These are phyloP conservation scores for Phylloscopus trochilus DNA, from an alignment of 2,113 vertebrate genomes.

Conservation along the genomic window DNA sequence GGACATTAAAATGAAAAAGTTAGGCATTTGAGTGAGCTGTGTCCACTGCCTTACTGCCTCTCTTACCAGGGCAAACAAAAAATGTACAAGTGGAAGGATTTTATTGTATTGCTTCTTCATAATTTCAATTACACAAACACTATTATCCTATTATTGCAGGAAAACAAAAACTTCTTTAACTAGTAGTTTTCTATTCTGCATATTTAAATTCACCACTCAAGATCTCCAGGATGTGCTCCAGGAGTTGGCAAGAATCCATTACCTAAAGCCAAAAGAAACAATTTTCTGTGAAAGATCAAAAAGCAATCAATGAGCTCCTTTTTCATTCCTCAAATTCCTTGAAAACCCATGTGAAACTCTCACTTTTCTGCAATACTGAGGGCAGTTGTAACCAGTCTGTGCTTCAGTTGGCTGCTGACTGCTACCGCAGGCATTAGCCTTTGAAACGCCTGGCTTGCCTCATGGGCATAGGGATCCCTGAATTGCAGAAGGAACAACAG, in stretches of 20 bases:
- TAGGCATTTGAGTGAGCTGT: not conserved
- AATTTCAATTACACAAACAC: not conserved
- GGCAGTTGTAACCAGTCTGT: not conserved
- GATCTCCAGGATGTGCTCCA: accelerated
- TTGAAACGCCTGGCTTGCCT: not conserved
- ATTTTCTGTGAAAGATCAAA: not conserved
- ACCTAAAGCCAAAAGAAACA: not conserved
- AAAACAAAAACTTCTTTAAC: not conserved
- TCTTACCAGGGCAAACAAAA: not conserved
- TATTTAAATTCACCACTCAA: not conserved
- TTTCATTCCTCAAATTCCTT: not conserved
- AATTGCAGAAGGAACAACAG: not conserved
- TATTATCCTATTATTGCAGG: not conserved
- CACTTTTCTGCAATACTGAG: not conserved
- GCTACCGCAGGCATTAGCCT: not conserved
- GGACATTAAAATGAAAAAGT: not conserved
- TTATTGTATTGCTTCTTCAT: not conserved
- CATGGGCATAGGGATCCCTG: accelerated
- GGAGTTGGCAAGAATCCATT: not conserved
- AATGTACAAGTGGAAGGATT: not conserved
- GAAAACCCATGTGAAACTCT: not conserved
- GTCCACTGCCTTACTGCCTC: not conserved
- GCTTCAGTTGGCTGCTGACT: not conserved
- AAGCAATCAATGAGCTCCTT: not conserved
- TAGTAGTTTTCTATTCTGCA: not conserved